Conservation (phyloP, 1,140 invertebrate genomes). For the Geopemphigus sp. region DNA sequence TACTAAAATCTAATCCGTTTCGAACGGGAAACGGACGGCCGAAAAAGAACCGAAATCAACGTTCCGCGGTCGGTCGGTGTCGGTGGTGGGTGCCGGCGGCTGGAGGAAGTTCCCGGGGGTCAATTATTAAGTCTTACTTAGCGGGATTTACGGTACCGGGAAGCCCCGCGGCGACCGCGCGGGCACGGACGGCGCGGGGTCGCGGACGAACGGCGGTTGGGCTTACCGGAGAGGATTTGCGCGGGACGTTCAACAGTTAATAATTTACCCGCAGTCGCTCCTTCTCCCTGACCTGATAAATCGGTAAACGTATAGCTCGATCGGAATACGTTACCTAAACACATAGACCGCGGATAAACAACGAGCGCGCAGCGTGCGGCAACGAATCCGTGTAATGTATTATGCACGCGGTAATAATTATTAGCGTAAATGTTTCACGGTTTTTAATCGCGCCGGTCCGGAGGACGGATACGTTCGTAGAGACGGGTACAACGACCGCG, state of each 20-base stretch:
- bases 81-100: background rate
- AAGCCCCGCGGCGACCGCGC: background rate
- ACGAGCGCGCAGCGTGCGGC: background rate
- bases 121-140: conserved; percentile 33
- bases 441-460: background rate
- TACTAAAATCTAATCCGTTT: too few species aligned
- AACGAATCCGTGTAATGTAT: too few species aligned
- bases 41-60: too few species aligned
- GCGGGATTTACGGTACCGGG: conserved; percentile 15
- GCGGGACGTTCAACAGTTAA: conserved; percentile 11
- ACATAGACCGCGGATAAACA: background rate
- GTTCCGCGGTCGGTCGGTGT: background rate
- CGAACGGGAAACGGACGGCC: too few species aligned
- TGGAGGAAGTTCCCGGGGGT: background rate
- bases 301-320: conserved; percentile 11
- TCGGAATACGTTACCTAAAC: background rate
- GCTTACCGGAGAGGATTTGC: conserved; percentile 23
- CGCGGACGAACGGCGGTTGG: too few species aligned
- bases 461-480: too few species aligned
- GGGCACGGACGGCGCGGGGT: background rate
- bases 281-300: conserved; percentile 23
- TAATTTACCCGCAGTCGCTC: conserved; percentile 16
- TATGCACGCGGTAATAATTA: too few species aligned
- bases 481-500: too few species aligned
- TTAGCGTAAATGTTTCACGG: conserved; percentile 9